Conservation (phyloP, 2,888 invertebrate genomes). For the Athripsodes cinereus region DNA sequence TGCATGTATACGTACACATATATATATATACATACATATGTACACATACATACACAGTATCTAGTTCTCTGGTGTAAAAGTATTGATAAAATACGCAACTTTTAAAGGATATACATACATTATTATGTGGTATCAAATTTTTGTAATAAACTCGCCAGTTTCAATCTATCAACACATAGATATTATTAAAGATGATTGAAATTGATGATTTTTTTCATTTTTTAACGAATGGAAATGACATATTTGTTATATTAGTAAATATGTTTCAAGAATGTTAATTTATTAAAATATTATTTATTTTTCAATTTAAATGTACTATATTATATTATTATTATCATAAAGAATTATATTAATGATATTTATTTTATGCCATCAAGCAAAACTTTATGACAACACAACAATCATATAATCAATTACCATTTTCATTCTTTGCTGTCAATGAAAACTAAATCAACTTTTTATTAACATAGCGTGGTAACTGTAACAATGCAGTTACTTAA, state of each 20-base stretch:
- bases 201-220: constrained; percentile 13
- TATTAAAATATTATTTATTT: constrained; percentile 13
- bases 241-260: constrained; percentile 14
- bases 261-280: neutral
- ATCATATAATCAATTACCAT: no score
- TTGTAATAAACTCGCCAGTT: constrained; percentile 1
- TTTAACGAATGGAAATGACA: neutral
- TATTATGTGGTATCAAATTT: neutral
- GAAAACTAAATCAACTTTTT: no score
- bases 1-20: neutral
- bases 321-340: constrained; percentile 5
- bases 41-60: constrained; percentile 1
- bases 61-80: constrained; percentile 14
- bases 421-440: no score
- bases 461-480: no score
- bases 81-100: constrained; percentile 17
- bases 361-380: no score
- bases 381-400: no score
- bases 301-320: constrained; percentile 14
- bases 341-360: constrained; percentile 6
- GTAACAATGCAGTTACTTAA: no score
- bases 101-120: neutral
- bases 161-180: neutral
- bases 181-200: constrained; percentile 5
- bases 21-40: neutral